phyloP scores from a whole-genome alignment of 2,113 vertebrate genomes.

The Marcusenius ussheri region DNA sequence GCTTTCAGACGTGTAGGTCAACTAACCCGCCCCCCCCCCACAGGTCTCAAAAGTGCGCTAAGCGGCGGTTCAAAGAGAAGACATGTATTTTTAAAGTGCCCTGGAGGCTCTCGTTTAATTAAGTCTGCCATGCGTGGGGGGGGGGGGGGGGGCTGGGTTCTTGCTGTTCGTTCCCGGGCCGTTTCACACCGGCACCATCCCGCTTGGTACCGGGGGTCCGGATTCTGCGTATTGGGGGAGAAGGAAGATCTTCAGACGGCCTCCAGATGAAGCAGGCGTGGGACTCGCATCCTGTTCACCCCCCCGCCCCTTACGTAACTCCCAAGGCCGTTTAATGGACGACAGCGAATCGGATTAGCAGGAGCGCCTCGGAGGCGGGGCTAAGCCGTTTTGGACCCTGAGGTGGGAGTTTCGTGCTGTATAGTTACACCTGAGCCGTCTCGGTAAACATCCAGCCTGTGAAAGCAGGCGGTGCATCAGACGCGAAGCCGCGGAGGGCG shows the following conservation, averaged over 20 bases:
- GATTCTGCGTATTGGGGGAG: neutral
- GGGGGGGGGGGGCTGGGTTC: neutral
- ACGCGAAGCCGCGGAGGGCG: neutral
- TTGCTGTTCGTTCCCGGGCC: neutral
- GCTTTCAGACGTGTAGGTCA: slow-evolving; percentile 11
- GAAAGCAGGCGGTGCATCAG: neutral
- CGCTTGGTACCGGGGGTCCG: neutral
- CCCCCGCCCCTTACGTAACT: neutral
- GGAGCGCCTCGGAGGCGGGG: neutral
- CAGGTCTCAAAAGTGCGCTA: neutral
- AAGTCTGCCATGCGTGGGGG: neutral
- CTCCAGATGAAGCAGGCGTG: neutral
- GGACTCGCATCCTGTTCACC: neutral
- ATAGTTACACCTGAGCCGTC: neutral
- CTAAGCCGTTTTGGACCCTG: neutral
- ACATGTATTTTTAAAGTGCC: slow-evolving; percentile 4
- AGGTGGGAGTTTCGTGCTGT: neutral
- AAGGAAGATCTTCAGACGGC: neutral
- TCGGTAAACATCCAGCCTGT: neutral
- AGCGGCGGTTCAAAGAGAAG: neutral
- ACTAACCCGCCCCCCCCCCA: neutral
- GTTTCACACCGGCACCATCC: too few relatives aligned
- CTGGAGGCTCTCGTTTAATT: neutral
- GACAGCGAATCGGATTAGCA: neutral
- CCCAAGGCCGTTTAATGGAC: neutral